Percentiles rank a stretch among this genome's conserved stretches.
phyloP scores from a whole-genome alignment of 2,797 vertebrate genomes.

The Lutjanus campechanus region DNA sequence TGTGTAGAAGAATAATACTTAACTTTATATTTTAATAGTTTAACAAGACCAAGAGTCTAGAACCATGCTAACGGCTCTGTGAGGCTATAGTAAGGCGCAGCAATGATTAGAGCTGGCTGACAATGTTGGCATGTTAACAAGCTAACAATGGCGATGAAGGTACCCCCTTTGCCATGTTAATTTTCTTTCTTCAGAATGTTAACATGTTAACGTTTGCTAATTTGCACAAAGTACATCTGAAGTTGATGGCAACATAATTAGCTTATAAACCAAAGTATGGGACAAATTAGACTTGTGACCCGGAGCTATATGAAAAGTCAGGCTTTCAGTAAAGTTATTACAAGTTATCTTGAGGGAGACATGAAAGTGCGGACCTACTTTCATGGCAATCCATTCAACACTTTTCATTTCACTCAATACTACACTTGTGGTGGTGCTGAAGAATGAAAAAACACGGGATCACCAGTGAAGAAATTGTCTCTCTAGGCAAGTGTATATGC shows the following conservation, averaged over 20 bases:
- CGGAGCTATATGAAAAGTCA: background rate
- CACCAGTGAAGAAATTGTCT: background rate
- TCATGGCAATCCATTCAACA: background rate
- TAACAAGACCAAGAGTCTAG: too few relatives aligned
- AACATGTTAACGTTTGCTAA: background rate
- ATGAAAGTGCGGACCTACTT: background rate
- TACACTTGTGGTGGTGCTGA: background rate
- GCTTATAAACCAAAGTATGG: background rate
- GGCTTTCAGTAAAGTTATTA: background rate
- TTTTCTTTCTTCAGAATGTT: background rate
- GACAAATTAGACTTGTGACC: too few relatives aligned
- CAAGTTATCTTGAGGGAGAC: background rate
- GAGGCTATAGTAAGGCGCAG: too few relatives aligned
- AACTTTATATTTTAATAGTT: too few relatives aligned
- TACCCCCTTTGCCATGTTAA: background rate
- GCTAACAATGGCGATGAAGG: background rate
- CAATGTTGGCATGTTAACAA: background rate
- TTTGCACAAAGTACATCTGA: background rate
- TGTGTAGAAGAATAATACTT: too few relatives aligned
- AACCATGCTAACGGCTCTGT: too few relatives aligned
- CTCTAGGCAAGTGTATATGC: background rate
- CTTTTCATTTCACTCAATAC: background rate
- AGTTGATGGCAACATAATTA: background rate
- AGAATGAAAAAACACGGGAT: too few relatives aligned
- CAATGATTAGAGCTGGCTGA: too few relatives aligned